Evolutionary conservation across 2,797 vertebrate species (phyloP).

Genomic region (Vultur gryphus): DNA sequence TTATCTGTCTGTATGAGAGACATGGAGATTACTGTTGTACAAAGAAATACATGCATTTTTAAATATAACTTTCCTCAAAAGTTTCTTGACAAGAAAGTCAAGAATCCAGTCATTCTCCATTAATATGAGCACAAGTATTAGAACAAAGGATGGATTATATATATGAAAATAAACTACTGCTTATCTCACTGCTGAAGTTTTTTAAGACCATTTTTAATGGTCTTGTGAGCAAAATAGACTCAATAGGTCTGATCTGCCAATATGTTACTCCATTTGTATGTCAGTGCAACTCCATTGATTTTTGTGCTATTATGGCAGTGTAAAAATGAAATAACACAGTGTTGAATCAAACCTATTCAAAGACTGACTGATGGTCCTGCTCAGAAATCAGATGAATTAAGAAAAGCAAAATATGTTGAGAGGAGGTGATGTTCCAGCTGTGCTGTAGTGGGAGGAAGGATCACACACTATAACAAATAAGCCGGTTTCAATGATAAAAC

Average conservation of each 20-base stretch:
- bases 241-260: not conserved
- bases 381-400: constrained; percentile 33
- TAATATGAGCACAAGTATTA: not conserved
- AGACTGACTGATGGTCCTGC: not conserved
- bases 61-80: not conserved
- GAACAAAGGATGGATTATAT: not conserved
- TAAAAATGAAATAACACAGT: constrained; percentile 31
- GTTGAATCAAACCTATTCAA: constrained; percentile 3
- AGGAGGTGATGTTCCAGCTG: constrained; percentile 24
- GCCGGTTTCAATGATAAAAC: constrained; percentile 8
- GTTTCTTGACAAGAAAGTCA: not conserved
- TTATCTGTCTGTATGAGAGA: not conserved
- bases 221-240: not conserved
- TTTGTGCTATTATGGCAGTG: not conserved
- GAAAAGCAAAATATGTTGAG: constrained; percentile 28
- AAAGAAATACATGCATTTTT: not conserved
- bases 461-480: not conserved
- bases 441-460: constrained; percentile 10
- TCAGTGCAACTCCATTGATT: constrained; percentile 36
- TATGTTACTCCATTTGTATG: not conserved
- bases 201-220: not conserved
- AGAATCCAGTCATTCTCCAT: not conserved
- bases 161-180: not conserved
- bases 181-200: not conserved
- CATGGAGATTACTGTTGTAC: not conserved